Base-by-base conservation (phyloP, 2,797 vertebrate genomes). In the Petrocephalus schoutedeni region DNA sequence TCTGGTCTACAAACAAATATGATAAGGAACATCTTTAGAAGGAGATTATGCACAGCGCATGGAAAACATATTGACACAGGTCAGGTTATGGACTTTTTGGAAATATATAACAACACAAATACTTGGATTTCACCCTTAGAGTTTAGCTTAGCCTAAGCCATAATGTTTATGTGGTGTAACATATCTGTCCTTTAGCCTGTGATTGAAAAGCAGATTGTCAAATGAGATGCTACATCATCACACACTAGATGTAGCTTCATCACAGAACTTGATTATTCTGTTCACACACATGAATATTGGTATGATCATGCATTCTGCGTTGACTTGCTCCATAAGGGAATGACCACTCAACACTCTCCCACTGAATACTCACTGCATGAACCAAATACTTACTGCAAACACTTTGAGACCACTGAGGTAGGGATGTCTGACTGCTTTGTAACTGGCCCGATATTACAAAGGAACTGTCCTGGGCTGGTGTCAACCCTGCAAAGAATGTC, bases 401-500 rank as follows among this genome's bases (percentile, higher is more conserved):
- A 95, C 0, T 92, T 90, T 87, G 95, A 93, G 89, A 93, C 89
- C 87, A 93, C 90, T 77, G 91, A 88, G 88, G 92, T 86, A 83
- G 93, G 91, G 89, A 89, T 83, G 56, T 86, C 32, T 7, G 85
- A 54, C 64, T 86, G 89, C 64, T 90, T 89, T 53, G 89, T 90
- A 90, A 91, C 90, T 82, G 94, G 89, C 32, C 89, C 89, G 90
- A 95, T 87, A 61, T 89, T 89, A 85, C 96, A 96, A 89, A 94
- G 90, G 16, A 96, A 89, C 56, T 91, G 90, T 87, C 92, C 92
- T 88, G 94, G 90, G 41, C 92, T 91, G 90, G 92, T 93, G 86
- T 92, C 88, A 87, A 92, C 90, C 94, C 93, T 94, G 71, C 95
- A 96, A 71, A 93, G 92, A 61, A 96, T 12, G 87, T 92, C 93